Conservation (phyloP, 2,888 invertebrate species). For the Acleris emargana region DNA sequence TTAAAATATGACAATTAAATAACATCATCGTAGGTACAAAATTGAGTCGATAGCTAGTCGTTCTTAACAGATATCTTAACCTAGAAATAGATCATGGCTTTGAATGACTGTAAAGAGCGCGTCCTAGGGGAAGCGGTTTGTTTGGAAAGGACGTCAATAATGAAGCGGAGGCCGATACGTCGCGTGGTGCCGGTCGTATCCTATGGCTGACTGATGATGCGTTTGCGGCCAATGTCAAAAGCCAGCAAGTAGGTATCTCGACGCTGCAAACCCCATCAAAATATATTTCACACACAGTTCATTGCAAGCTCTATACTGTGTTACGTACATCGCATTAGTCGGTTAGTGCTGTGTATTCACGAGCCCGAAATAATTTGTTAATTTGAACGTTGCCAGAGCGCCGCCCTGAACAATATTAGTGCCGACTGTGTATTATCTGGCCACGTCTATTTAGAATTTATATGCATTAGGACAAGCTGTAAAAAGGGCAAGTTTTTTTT, state of each 20-base stretch:
- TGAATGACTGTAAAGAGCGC: constrained; percentile 69
- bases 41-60: constrained; percentile 69
- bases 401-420: constrained; percentile 18
- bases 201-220: constrained; percentile 75
- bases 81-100: constrained; percentile 77
- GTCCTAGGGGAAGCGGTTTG: constrained; percentile 53
- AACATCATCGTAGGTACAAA: constrained; percentile 77
- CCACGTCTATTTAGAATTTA: constrained; percentile 13
- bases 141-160: constrained; percentile 75
- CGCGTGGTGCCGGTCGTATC: constrained; percentile 76
- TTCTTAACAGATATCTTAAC: constrained; percentile 74
- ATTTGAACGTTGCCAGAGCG: constrained; percentile 20
- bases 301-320: constrained; percentile 61
- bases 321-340: constrained; percentile 61
- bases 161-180: constrained; percentile 76
- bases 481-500: constrained; percentile 1
- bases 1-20: constrained; percentile 55
- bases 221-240: constrained; percentile 81
- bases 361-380: constrained; percentile 42
- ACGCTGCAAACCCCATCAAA: constrained; percentile 83
- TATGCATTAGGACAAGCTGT: constrained; percentile 33
- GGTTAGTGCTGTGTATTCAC: constrained; percentile 66
- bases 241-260: constrained; percentile 84
- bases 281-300: constrained; percentile 75
- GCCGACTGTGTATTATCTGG: constrained; percentile 1